Evolutionary conservation across 1,140 invertebrate species (phyloP).

Genomic region (Hypothenemus hampei): DNA sequence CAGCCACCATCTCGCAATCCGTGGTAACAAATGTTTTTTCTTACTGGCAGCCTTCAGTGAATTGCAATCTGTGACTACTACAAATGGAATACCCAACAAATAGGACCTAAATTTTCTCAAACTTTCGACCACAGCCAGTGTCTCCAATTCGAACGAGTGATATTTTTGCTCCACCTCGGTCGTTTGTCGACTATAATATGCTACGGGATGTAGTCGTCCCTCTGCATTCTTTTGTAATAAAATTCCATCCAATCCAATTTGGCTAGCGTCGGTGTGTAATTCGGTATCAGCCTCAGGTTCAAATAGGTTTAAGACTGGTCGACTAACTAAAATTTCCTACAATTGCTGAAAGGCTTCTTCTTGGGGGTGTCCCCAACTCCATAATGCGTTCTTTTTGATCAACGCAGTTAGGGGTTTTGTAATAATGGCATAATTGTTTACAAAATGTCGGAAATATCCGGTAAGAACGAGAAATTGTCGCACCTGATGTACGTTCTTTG

Average conservation of each 20-base stretch:
- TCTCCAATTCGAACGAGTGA: conserved; percentile 14
- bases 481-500: conserved; percentile 36
- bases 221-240: conserved; percentile 37
- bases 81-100: conserved; percentile 40
- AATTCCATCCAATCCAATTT: conserved; percentile 37
- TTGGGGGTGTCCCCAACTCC: conserved; percentile 12
- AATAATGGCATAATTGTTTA: conserved; percentile 30
- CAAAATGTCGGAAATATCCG: conserved; percentile 36
- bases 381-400: conserved; percentile 15
- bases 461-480: conserved; percentile 44
- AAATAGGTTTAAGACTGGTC: background rate
- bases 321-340: background rate
- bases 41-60: conserved; percentile 39
- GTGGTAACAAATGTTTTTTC: conserved; percentile 41
- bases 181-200: conserved; percentile 23
- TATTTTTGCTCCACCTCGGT: conserved; percentile 18
- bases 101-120: conserved; percentile 40
- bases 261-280: conserved; percentile 25
- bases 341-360: conserved; percentile 25
- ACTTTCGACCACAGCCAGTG: conserved; percentile 11
- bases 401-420: conserved; percentile 25
- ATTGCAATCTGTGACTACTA: conserved; percentile 41
- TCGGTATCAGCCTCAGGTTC: background rate
- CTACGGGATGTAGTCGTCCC: background rate
- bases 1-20: background rate